Base-by-base conservation (phyloP, 1,140 invertebrate species). In the Agrilus planipennis region DNA sequence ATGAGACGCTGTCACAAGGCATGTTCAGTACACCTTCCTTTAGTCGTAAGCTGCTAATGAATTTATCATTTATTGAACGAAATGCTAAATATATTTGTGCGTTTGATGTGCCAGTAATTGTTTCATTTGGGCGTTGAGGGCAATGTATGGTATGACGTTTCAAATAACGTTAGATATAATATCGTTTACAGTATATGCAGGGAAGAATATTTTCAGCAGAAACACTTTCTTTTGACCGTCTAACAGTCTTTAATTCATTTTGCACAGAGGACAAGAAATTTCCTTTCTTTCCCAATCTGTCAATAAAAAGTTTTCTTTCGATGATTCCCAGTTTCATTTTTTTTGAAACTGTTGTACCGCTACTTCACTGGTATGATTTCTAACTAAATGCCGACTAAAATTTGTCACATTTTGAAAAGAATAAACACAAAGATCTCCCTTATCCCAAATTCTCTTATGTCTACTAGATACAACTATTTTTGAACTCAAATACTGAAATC, bases 211-310 rank as follows among this genome's bases (percentile, higher is more conserved):
- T 29, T 29, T 4, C 4, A 4, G 28, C 11, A 30, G 28, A 12
- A 5, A 30, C 28, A 4, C 15, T n/a, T 30, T 30, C 15, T 6
- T 11, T 6, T 7, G 28, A 15, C 12, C 28, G 11, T 12, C 4
- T 30, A 12, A 30, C 28, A 30, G 15, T 4, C 15, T 30, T 30
- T 5, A n/a, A 12, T 30, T 30, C 28, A 5, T 30, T 30, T n/a
- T 30, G 15, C n/a, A n/a, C 28, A 30, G 28, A 15, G n/a, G 28
- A 30, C 15, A 30, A 30, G 28, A 30, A 30, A 30, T 30, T 30
- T 7, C 28, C 28, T 6, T 30, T 30, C n/a, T 30, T 30, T 30
- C 28, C 4, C 15, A 30, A 30, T 15, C 11, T 4, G n/a, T 30
- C 28, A 7, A 30, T 30, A 30, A 30, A 30, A 30, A 5, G 28